Conservation (phyloP, 2,797 vertebrate genomes). For the Aselliscus stoliczkanus region DNA sequence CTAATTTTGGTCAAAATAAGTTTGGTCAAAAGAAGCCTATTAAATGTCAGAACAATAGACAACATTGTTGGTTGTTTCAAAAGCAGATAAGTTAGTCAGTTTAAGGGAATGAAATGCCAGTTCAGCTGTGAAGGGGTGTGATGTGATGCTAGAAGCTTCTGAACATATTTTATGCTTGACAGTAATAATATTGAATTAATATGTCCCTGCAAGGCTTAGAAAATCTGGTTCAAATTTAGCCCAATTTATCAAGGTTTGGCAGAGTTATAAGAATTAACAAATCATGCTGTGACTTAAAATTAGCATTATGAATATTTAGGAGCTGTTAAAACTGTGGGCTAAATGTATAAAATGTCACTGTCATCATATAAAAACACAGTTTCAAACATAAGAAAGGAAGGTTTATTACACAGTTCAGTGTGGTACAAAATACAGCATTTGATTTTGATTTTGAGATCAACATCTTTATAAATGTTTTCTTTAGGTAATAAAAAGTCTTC, state of each 20-base stretch:
- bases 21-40: not conserved
- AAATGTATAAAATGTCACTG: constrained; percentile 70
- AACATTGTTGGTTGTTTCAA: constrained; percentile 66
- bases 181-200: constrained; percentile 81
- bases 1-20: constrained; percentile 43
- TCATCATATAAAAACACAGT: constrained; percentile 66
- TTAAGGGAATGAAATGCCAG: constrained; percentile 62
- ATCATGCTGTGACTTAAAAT: constrained; percentile 76
- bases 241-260: constrained; percentile 74
- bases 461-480: constrained; percentile 24
- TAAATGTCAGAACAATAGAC: constrained; percentile 55
- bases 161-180: constrained; percentile 80
- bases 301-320: constrained; percentile 76
- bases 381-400: constrained; percentile 23
- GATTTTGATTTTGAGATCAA: constrained; percentile 28
- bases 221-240: constrained; percentile 80
- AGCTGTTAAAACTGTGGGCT: constrained; percentile 72
- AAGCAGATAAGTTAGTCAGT: constrained; percentile 61
- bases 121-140: constrained; percentile 74
- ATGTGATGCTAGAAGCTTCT: constrained; percentile 70
- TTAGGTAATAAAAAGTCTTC: constrained; percentile 10
- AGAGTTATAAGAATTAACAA: constrained; percentile 78
- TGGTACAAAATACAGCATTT: constrained; percentile 10
- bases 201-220: constrained; percentile 70
- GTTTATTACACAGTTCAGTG: constrained; percentile 49